A percentile compares a stretch with the other conserved stretches of the same genome.
Conservation (phyloP, 2,888 invertebrate species). For the Hipparchia semele region DNA sequence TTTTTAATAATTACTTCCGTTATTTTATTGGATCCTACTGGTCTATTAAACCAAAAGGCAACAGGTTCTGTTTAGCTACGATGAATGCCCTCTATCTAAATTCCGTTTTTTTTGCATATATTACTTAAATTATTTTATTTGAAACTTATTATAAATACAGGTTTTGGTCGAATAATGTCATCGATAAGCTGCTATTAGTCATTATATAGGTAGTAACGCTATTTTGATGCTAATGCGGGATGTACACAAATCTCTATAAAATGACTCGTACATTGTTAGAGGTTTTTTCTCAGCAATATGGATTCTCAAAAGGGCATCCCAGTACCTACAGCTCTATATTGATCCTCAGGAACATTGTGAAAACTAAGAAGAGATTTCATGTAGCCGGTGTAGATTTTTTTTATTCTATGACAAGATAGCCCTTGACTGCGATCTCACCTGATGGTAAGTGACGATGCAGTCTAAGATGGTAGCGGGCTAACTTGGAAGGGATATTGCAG, state of each 20-base stretch:
- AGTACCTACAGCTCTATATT: too few relatives aligned
- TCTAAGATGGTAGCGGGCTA: too few relatives aligned
- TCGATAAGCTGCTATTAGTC: not conserved
- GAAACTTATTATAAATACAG: not conserved
- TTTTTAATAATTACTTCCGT: too few relatives aligned
- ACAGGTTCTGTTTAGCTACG: not conserved
- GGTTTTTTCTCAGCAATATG: too few relatives aligned
- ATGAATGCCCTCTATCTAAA: not conserved
- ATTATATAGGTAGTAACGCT: not conserved
- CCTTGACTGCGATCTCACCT: too few relatives aligned
- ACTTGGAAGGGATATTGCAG: too few relatives aligned
- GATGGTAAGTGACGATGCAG: too few relatives aligned
- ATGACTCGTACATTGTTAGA: not conserved
- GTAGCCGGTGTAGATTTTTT: too few relatives aligned
- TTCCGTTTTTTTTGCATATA: not conserved
- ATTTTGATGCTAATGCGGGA: not conserved
- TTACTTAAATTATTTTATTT: not conserved
- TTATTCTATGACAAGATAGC: too few relatives aligned
- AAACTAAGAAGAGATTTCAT: too few relatives aligned
- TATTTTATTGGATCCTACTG: not conserved
- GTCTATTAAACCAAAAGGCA: not conserved
- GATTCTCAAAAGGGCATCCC: too few relatives aligned
- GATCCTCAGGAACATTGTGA: too few relatives aligned
- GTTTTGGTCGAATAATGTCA: not conserved
- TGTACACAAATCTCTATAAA: not conserved